phyloP scores from a whole-genome alignment of 2,797 vertebrate species.

The Perodicticus potto region DNA sequence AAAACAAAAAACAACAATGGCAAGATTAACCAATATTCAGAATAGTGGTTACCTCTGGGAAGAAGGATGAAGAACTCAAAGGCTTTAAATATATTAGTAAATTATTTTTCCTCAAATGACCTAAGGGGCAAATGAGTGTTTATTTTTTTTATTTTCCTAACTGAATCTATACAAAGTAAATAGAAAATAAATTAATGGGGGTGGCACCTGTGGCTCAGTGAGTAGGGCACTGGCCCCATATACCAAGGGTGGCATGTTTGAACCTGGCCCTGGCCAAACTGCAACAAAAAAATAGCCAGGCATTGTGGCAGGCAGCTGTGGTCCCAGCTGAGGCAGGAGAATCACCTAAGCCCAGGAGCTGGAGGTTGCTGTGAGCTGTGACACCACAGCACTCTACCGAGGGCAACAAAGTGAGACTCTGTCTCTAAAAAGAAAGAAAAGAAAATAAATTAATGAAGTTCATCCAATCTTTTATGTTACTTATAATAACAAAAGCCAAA shows the following conservation, averaged over 20 bases:
- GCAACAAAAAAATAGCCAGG: too few relatives aligned
- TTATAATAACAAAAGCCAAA: not conserved
- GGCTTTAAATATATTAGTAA: not conserved
- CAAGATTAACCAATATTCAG: constrained; percentile 3
- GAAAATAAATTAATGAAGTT: not conserved
- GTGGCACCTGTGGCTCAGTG: too few relatives aligned
- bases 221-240: too few relatives aligned
- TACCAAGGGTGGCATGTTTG: too few relatives aligned
- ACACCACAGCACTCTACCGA: too few relatives aligned
- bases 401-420: too few relatives aligned
- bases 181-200: not conserved
- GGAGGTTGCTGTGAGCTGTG: too few relatives aligned
- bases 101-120: not conserved
- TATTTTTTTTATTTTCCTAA: constrained; percentile 13
- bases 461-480: not conserved
- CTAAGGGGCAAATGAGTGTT: not conserved
- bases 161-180: not conserved
- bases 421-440: too few relatives aligned
- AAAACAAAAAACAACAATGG: not conserved
- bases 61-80: not conserved
- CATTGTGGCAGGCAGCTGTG: too few relatives aligned
- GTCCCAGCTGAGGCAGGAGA: too few relatives aligned
- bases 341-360: too few relatives aligned
- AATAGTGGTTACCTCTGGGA: not conserved
- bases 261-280: too few relatives aligned